Percentiles rank a stretch among this genome's conserved stretches.
phyloP scores from a whole-genome alignment of 2,113 vertebrate genomes.

The Odocoileus virginianus region DNA sequence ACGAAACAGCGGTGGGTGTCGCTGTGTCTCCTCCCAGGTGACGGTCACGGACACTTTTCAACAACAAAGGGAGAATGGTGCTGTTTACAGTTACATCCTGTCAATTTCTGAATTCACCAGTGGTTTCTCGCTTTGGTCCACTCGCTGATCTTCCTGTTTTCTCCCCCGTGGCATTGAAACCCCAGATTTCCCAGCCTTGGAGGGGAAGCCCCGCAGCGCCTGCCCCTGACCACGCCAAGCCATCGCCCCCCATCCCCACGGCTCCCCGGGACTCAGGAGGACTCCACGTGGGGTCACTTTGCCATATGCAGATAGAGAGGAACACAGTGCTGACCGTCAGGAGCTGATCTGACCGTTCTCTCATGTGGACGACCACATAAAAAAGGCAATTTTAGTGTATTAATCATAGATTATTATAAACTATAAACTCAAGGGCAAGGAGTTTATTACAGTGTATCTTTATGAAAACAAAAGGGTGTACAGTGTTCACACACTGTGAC shows the following conservation, averaged over 20 bases:
- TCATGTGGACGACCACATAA: slow-evolving; percentile 58
- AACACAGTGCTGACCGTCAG: slow-evolving; percentile 62
- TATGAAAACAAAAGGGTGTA: slow-evolving; percentile 85
- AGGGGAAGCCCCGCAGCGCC: neutral
- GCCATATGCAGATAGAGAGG: slow-evolving; percentile 26
- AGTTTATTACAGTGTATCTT: slow-evolving; percentile 90
- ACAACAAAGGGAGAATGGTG: slow-evolving; percentile 56
- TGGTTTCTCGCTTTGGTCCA: slow-evolving; percentile 7
- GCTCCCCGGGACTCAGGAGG: neutral
- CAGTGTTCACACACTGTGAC: slow-evolving; percentile 92
- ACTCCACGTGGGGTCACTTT: neutral
- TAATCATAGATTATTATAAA: slow-evolving; percentile 73
- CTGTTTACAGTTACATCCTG: slow-evolving; percentile 57
- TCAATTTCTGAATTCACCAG: neutral
- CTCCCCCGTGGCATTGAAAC: neutral
- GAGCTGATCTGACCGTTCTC: slow-evolving; percentile 61
- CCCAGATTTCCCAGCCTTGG: slow-evolving; percentile 31
- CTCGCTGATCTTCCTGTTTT: neutral
- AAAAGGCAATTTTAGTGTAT: slow-evolving; percentile 67
- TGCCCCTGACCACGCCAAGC: neutral
- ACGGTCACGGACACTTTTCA: neutral
- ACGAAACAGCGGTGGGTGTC: neutral
- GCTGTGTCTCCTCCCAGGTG: slow-evolving; percentile 41
- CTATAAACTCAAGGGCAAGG: slow-evolving; percentile 80
- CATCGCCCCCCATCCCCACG: neutral